phyloP scores from a whole-genome alignment of 2,888 invertebrate genomes.

The Bembecia ichneumoniformis region DNA sequence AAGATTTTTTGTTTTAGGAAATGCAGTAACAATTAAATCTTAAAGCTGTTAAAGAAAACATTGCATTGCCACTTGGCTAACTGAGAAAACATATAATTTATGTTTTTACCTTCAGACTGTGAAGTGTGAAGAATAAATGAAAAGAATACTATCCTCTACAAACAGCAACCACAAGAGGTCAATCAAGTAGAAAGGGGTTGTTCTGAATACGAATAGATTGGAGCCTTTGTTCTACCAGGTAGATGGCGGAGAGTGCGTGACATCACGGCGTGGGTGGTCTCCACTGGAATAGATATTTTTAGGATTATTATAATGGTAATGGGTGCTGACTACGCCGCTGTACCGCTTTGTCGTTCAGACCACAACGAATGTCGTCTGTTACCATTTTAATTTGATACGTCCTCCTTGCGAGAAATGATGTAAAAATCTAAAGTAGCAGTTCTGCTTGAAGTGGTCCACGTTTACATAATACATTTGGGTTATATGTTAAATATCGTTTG shows the following conservation, averaged over 20 bases:
- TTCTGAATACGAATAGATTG: slow-evolving; percentile 42
- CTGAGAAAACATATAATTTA: neutral
- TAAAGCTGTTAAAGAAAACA: no score
- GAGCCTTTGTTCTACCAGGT: slow-evolving; percentile 57
- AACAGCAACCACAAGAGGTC: slow-evolving; percentile 9
- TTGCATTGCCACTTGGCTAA: no score
- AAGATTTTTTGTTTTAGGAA: no score
- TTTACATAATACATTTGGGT: slow-evolving; percentile 12
- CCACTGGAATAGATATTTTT: slow-evolving; percentile 59
- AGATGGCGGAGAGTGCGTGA: slow-evolving; percentile 55
- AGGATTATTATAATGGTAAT: slow-evolving; percentile 67
- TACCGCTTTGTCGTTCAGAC: slow-evolving; percentile 43
- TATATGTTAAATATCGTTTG: slow-evolving; percentile 45
- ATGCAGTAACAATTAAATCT: no score
- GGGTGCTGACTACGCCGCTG: slow-evolving; percentile 39
- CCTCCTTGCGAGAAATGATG: neutral
- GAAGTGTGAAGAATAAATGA: neutral
- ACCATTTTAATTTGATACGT: slow-evolving; percentile 19
- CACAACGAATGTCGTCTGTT: slow-evolving; percentile 53
- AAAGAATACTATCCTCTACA: neutral
- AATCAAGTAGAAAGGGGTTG: slow-evolving; percentile 19
- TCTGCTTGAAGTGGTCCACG: neutral
- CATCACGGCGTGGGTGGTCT: slow-evolving; percentile 58
- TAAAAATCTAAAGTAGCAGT: neutral
- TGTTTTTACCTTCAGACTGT: neutral